phyloP scores from a whole-genome alignment of 2,113 vertebrate species.

The Phocoena sinus region DNA sequence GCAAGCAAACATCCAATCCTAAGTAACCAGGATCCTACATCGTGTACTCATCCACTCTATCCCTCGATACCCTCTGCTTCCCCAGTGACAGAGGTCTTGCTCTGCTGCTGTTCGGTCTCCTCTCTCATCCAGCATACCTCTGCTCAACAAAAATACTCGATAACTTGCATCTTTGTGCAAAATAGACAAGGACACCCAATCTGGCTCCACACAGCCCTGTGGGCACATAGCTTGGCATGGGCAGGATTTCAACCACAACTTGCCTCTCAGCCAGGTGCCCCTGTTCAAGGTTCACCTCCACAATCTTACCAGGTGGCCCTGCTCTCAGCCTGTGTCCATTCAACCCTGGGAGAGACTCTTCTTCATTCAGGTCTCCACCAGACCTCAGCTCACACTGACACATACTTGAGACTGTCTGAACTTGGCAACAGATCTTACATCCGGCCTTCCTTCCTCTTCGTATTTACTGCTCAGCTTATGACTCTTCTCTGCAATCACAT shows the following conservation, averaged over 20 bases:
- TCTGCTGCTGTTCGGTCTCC: background rate
- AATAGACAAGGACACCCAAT: background rate
- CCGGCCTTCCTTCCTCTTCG: conserved; percentile 24
- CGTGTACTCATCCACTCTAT: background rate
- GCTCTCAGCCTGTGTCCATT: background rate
- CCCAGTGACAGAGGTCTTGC: background rate
- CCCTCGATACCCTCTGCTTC: background rate
- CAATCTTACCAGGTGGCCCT: background rate
- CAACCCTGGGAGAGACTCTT: background rate
- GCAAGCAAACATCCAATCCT: background rate
- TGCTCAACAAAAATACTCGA: background rate
- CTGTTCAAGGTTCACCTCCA: background rate
- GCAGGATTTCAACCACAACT: background rate
- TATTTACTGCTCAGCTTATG: background rate
- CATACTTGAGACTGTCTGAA: background rate
- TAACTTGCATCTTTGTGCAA: background rate
- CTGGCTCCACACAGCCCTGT: background rate
- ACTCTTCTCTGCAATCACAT: background rate
- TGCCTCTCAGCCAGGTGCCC: background rate
- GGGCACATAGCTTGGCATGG: background rate
- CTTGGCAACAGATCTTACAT: background rate
- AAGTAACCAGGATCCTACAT: background rate
- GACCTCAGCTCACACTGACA: background rate
- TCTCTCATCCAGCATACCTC: background rate
- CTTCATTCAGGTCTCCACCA: background rate